phyloP scores from a whole-genome alignment of 2,113 vertebrate species.

The Agelaius phoeniceus region DNA sequence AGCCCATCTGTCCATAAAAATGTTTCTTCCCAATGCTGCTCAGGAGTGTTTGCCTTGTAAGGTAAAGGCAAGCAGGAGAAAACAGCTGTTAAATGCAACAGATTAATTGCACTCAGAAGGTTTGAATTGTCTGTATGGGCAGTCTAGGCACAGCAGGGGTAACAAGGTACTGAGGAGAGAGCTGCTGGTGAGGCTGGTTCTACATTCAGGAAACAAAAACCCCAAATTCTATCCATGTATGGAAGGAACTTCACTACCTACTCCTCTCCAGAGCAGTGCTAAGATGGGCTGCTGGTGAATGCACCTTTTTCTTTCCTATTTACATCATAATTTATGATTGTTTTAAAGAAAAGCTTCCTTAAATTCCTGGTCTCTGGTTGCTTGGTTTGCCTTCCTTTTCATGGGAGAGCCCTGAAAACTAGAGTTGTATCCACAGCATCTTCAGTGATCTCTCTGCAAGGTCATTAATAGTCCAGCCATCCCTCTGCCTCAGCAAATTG shows the following conservation, averaged over 20 bases:
- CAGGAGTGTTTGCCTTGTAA: constrained; percentile 18
- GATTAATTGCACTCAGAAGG: neutral
- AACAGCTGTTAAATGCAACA: neutral
- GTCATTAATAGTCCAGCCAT: neutral
- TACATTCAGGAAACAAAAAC: neutral
- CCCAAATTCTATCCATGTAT: neutral
- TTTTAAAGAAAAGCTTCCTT: neutral
- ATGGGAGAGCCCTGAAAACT: neutral
- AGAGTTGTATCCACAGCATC: rapidly evolving
- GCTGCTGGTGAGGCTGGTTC: neutral
- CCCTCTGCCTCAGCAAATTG: neutral
- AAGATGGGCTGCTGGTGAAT: neutral
- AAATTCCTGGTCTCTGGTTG: neutral
- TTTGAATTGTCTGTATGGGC: neutral
- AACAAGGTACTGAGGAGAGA: neutral
- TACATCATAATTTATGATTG: neutral
- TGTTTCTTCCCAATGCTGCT: neutral
- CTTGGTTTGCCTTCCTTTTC: neutral
- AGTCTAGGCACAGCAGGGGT: rapidly evolving
- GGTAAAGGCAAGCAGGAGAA: neutral
- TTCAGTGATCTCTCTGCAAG: neutral
- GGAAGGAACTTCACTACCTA: neutral
- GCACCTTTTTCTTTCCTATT: neutral
- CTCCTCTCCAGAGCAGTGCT: neutral
- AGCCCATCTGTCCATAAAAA: neutral